phyloP scores from a whole-genome alignment of 2,888 invertebrate species.

The Zygothrica quintamaculata region DNA sequence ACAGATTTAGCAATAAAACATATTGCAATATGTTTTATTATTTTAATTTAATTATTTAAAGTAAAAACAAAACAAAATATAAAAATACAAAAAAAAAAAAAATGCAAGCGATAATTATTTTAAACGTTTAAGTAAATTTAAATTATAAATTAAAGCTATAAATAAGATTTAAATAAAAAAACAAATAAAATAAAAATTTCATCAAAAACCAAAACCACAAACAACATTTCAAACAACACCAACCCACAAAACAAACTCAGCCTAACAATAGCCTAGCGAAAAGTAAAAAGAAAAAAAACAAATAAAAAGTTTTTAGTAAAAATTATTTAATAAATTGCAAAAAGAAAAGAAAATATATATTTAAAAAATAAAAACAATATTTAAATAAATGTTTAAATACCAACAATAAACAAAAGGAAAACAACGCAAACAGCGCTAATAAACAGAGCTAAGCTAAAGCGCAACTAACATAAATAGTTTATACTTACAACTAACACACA shows the following conservation, averaged over 20 bases:
- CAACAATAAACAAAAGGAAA: too few relatives aligned
- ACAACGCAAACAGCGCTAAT: conserved; percentile 55
- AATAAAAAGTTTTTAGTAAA: conserved; percentile 42
- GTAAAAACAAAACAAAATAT: conserved; percentile 65
- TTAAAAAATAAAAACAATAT: conserved; percentile 55
- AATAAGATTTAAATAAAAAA: conserved; percentile 83
- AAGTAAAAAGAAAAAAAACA: too few relatives aligned
- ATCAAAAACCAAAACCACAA: conserved; percentile 56
- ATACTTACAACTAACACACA: conserved; percentile 44
- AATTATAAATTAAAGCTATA: conserved; percentile 84
- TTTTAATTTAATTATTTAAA: conserved; percentile 84
- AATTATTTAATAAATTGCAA: conserved; percentile 43
- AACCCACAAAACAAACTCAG: conserved; percentile 22
- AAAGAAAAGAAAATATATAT: conserved; percentile 35
- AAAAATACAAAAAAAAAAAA: conserved; percentile 67
- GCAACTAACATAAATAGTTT: conserved; percentile 57
- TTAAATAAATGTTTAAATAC: conserved; percentile 38
- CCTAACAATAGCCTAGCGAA: conserved; percentile 54
- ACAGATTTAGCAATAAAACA: conserved; percentile 66
- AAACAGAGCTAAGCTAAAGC: conserved; percentile 65
- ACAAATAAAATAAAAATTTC: conserved; percentile 73
- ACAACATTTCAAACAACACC: conserved; percentile 47
- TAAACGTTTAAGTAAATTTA: conserved; percentile 84
- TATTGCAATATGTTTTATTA: conserved; percentile 81
- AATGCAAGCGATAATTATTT: conserved; percentile 84